phyloP scores from a whole-genome alignment of 2,797 vertebrate genomes.

The Mus minutoides region DNA sequence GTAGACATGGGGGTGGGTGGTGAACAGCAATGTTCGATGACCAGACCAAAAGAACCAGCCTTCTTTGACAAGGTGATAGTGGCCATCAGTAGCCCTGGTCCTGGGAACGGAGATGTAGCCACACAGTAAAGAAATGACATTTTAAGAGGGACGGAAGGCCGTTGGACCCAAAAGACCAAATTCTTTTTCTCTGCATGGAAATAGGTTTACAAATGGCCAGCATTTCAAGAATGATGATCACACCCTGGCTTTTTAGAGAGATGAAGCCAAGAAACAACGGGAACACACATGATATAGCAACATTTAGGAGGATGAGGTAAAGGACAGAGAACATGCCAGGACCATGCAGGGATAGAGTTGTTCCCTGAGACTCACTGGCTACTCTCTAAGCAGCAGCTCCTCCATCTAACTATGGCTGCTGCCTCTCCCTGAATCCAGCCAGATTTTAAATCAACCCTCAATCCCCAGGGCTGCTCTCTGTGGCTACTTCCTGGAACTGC shows the following conservation, averaged over 20 bases:
- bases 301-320: rapidly evolving
- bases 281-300: neutral
- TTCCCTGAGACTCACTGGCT: neutral
- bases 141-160: neutral
- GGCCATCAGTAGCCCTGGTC: too few species aligned
- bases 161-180: too few species aligned
- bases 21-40: neutral
- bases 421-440: neutral
- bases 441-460: neutral
- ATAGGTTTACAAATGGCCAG: neutral
- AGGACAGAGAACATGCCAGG: neutral
- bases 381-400: neutral
- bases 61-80: neutral
- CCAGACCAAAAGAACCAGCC: neutral
- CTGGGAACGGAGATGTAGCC: neutral
- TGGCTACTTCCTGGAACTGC: too few species aligned
- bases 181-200: neutral
- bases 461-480: neutral
- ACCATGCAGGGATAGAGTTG: neutral
- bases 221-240: neutral
- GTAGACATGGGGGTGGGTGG: neutral
- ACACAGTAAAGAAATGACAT: neutral
- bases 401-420: neutral
- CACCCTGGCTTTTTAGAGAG: neutral
- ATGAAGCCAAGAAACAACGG: neutral